Evolutionary conservation across 1,140 invertebrate species (phyloP).

Genomic region (Drosophila sucinea): DNA sequence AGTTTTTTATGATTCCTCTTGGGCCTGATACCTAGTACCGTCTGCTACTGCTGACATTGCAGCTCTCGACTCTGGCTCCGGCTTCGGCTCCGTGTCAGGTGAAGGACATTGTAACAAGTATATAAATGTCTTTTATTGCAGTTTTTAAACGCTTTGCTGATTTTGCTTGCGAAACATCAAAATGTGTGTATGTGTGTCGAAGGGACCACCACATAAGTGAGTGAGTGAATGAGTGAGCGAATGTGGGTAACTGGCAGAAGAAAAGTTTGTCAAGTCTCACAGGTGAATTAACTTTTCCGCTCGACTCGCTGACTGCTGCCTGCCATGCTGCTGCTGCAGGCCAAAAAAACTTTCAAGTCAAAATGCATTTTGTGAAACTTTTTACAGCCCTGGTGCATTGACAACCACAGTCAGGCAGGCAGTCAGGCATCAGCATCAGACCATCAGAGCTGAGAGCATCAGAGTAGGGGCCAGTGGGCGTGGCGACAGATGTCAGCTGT

Average conservation of each 20-base stretch:
- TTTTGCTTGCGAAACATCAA: conserved; percentile 65
- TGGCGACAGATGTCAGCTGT: conserved; percentile 40
- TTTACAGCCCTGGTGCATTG: conserved; percentile 63
- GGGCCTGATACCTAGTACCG: conserved; percentile 42
- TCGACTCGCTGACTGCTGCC: conserved; percentile 51
- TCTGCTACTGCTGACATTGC: conserved; percentile 25
- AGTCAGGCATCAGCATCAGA: conserved; percentile 24
- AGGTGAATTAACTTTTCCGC: conserved; percentile 79
- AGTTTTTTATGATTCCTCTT: conserved; percentile 41
- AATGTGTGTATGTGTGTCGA: conserved; percentile 47
- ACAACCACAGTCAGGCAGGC: conserved; percentile 59
- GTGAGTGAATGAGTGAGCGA: conserved; percentile 30
- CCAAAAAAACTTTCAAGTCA: conserved; percentile 71
- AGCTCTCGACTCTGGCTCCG: conserved; percentile 2
- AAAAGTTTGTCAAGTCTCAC: conserved; percentile 77
- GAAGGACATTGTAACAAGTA: conserved; percentile 72
- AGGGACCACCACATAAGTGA: conserved; percentile 13
- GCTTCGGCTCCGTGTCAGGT: conserved; percentile 31
- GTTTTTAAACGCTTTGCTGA: conserved; percentile 80
- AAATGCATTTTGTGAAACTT: conserved; percentile 75
- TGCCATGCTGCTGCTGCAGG: conserved; percentile 48
- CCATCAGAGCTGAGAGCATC: neutral
- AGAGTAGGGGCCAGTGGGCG: neutral
- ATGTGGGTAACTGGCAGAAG: conserved; percentile 4
- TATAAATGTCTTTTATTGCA: conserved; percentile 77